Evolutionary conservation across 2,888 invertebrate species (phyloP), one percentile per base, ranked within the genome.

Genomic region (Morpho helenor): DNA sequence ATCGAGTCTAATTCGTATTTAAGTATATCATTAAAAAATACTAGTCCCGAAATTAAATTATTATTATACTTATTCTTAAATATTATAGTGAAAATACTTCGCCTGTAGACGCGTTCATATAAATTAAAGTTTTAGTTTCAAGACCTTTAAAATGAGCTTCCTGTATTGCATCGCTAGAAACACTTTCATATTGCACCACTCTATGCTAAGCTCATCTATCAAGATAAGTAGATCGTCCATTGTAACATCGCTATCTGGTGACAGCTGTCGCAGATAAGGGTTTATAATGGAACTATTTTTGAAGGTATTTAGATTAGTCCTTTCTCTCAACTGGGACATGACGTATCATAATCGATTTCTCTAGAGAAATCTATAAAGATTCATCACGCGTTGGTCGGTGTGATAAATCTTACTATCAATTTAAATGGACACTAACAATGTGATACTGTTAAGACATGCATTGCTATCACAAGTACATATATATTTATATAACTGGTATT

Each of bases 201-300:
- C 31, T 55, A 31, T 31, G 31, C 40, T 41, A 10, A 59, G 41
- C 53, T 55, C 57, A 65, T 68, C 66, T 62, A 65, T 73, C 75
- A 68, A 69, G 73, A 74, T 75, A 71, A 46, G 43, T 44, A 50
- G 31, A 23, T 31, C 56, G 59, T 57, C 69, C 72, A 77, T 82
- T 84, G 82, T 84, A 76, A 66, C 56, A 16, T 51, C 52, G n/a
- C 60, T 77, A 80, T 82, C 82, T 66, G 63, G 59, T 59, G 82
- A 81, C 84, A 84, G 82, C 84, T 80, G 84, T 81, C 81, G 68
- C 48, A 49, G 76, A 80, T 80, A 77, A 74, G 68, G 67, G 66
- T 67, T 67, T 68, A 69, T 68, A 74, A 73, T 72, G 72, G 72
- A 73, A 71, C 69, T 64, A 65, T 62, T 65, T 62, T 64, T 61